Percentiles rank a stretch among this genome's conserved stretches.
These are phyloP conservation scores for Oedothorax gibbosus DNA, from an alignment of 1,140 invertebrate genomes.

Conservation along the genomic window DNA sequence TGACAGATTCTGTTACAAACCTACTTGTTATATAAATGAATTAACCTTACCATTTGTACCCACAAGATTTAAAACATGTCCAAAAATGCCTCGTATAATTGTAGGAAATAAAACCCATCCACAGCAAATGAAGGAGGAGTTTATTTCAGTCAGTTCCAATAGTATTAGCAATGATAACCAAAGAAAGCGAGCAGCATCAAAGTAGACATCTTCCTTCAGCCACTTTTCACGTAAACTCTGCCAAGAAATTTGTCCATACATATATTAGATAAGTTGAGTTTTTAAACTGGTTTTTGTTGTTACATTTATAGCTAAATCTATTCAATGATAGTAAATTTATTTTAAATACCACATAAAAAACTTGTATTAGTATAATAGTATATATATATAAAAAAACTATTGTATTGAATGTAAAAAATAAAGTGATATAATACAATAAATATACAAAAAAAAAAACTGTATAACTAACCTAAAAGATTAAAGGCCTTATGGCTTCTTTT, in stretches of 20 bases:
- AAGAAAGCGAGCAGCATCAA: conserved; percentile 75
- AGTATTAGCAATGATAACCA: conserved; percentile 72
- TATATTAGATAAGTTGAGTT: no score
- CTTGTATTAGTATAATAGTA: no score
- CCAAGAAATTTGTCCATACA: background rate
- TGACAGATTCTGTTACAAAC: background rate
- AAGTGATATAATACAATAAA: no score
- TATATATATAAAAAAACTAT: no score
- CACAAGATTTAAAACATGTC: conserved; percentile 28
- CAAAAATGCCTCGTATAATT: conserved; percentile 41
- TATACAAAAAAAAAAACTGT: no score
- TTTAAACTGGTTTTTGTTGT: no score
- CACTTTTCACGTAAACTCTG: conserved; percentile 69
- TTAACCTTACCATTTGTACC: conserved; percentile 34
- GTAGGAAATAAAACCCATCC: conserved; percentile 53
- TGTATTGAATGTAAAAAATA: no score
- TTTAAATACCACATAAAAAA: no score
- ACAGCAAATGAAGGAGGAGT: conserved; percentile 54
- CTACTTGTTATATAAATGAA: background rate
- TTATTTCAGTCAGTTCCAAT: conserved; percentile 34
- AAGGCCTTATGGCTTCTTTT: no score
- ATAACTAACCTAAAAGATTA: no score
- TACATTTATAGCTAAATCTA: no score
- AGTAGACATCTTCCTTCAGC: conserved; percentile 74
- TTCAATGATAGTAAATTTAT: no score